These are phyloP conservation scores for Pristiophorus japonicus DNA, from an alignment of 2,113 vertebrate species.

Conservation along the genomic window DNA sequence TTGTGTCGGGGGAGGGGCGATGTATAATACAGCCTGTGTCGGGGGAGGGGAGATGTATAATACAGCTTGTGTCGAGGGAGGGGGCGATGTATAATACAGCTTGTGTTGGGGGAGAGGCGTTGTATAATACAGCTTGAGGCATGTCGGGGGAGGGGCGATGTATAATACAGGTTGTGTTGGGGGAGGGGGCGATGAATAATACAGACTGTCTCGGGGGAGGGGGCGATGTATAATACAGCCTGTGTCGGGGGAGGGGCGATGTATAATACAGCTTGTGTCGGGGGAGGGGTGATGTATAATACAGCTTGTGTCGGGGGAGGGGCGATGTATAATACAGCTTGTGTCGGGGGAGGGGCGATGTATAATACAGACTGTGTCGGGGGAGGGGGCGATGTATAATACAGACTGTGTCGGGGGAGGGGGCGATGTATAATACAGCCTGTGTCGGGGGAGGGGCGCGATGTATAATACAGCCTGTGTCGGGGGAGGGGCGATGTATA, in stretches of 20 bases:
- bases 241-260: no score
- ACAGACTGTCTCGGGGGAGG: no score
- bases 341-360: no score
- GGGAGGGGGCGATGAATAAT: not conserved
- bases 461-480: not conserved
- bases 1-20: no score
- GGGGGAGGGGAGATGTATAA: not conserved
- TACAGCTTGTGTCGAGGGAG: no score
- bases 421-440: not conserved
- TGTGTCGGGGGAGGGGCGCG: no score
- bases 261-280: not conserved
- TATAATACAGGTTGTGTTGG: not conserved
- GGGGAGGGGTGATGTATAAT: not conserved
- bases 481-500: not conserved
- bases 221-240: not conserved
- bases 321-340: not conserved
- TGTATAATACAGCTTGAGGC: not conserved
- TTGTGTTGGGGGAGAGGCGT: no score
- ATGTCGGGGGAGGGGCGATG: no score
- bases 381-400: not conserved
- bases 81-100: not conserved
- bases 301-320: no score
- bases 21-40: not conserved
- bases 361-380: not conserved
- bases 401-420: no score